Evolutionary conservation across 2,888 invertebrate species (phyloP).

Genomic region (Shargacucullia verbasci): DNA sequence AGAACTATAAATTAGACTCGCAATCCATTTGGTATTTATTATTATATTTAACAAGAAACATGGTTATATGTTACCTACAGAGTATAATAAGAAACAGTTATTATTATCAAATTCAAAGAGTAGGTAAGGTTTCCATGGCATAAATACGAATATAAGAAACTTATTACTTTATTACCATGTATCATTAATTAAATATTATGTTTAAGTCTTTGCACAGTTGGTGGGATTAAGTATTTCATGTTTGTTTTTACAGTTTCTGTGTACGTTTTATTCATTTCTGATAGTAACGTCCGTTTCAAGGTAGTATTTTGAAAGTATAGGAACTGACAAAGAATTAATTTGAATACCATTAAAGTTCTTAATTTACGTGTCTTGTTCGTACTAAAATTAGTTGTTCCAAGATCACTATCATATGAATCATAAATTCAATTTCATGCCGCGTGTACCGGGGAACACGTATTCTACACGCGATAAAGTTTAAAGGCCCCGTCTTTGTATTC

Average conservation of each 20-base stretch:
- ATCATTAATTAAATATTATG: conserved; percentile 34
- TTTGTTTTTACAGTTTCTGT: conserved; percentile 21
- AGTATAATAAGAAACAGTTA: conserved; percentile 18
- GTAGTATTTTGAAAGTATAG: conserved; percentile 9
- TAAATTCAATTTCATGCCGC: conserved; percentile 75
- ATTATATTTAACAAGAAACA: conserved; percentile 16
- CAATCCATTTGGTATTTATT: conserved; percentile 6
- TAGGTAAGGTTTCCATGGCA: conserved; percentile 3
- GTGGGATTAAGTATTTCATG: conserved; percentile 16
- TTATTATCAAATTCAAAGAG: conserved; percentile 21
- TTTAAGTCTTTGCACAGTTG: conserved; percentile 38
- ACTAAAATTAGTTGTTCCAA: conserved; percentile 52
- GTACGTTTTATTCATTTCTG: conserved; percentile 20
- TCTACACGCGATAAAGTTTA: conserved; percentile 80
- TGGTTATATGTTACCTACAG: neutral
- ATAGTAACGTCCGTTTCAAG: conserved; percentile 24
- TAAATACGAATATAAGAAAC: conserved; percentile 16
- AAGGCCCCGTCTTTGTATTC: conserved; percentile 85
- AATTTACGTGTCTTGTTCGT: conserved; percentile 32
- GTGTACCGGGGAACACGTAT: conserved; percentile 73
- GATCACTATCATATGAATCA: conserved; percentile 62
- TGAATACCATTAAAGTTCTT: conserved; percentile 20
- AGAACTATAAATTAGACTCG: conserved; percentile 6
- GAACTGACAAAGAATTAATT: conserved; percentile 21
- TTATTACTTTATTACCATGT: conserved; percentile 24